phyloP scores from a whole-genome alignment of 2,888 invertebrate species.

The Norana najaformis region DNA sequence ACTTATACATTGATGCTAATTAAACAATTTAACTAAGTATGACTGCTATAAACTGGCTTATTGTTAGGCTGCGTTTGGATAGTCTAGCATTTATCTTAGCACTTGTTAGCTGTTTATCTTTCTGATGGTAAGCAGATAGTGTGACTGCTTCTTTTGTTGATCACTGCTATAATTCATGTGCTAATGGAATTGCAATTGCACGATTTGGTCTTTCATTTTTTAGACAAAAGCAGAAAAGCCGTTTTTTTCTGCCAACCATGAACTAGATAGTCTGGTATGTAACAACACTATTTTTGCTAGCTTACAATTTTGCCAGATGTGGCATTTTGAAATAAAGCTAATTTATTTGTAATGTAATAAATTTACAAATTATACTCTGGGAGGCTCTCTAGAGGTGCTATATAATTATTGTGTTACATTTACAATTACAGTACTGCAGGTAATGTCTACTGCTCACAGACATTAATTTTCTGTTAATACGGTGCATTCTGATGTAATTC shows the following conservation, averaged over 20 bases:
- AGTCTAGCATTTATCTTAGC: background rate
- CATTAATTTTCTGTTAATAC: background rate
- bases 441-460: background rate
- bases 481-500: background rate
- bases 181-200: background rate
- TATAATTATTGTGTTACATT: background rate
- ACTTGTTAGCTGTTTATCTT: background rate
- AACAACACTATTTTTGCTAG: background rate
- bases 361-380: background rate
- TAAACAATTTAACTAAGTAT: background rate
- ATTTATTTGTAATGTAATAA: background rate
- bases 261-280: conserved; percentile 99
- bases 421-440: background rate
- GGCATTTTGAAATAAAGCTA: background rate
- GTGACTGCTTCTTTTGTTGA: background rate
- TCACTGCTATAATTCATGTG: background rate
- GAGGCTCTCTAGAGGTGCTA: background rate
- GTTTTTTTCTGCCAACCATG: conserved; percentile 98
- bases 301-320: background rate
- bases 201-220: conserved; percentile 23
- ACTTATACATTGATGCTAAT: background rate
- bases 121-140: background rate
- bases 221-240: conserved; percentile 94
- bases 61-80: background rate
- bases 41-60: background rate